phyloP scores from a whole-genome alignment of 2,888 invertebrate species.

The Crocallis elinguaria region DNA sequence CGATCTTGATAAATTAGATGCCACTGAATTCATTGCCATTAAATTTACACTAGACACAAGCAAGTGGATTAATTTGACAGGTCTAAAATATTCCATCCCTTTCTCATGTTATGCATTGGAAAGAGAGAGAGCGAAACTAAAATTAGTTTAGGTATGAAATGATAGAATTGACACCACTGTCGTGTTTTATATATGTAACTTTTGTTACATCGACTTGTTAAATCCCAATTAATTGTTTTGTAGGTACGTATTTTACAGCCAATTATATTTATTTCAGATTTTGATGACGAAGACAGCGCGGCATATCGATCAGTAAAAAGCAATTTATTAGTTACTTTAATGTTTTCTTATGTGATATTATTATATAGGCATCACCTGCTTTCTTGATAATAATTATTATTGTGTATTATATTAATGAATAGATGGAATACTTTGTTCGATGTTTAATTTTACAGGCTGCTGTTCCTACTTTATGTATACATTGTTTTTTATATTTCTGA shows the following conservation, averaged over 20 bases:
- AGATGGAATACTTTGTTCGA: background rate
- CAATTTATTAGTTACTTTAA: slow-evolving; percentile 45
- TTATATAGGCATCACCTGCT: slow-evolving; percentile 45
- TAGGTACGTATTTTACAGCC: background rate
- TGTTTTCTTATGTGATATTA: slow-evolving; percentile 52
- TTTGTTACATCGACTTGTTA: no score
- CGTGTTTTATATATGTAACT: no score
- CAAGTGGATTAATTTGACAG: no score
- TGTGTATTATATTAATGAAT: background rate
- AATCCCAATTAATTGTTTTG: background rate
- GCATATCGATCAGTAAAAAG: slow-evolving; percentile 49
- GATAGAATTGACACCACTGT: no score
- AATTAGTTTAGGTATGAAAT: no score
- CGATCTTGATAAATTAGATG: no score
- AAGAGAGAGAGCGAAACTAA: no score
- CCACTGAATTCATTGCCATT: no score
- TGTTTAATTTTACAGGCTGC: slow-evolving; percentile 27
- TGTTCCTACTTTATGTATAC: slow-evolving; percentile 30
- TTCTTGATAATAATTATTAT: slow-evolving; percentile 53
- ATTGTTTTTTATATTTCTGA: slow-evolving; percentile 38
- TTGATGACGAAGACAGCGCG: slow-evolving; percentile 62
- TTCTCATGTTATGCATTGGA: no score
- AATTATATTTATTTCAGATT: slow-evolving; percentile 57
- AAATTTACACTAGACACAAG: no score
- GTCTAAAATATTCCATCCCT: no score